Base-by-base conservation (phyloP, 2,113 vertebrate species). In the Paraplagusia blochii region DNA sequence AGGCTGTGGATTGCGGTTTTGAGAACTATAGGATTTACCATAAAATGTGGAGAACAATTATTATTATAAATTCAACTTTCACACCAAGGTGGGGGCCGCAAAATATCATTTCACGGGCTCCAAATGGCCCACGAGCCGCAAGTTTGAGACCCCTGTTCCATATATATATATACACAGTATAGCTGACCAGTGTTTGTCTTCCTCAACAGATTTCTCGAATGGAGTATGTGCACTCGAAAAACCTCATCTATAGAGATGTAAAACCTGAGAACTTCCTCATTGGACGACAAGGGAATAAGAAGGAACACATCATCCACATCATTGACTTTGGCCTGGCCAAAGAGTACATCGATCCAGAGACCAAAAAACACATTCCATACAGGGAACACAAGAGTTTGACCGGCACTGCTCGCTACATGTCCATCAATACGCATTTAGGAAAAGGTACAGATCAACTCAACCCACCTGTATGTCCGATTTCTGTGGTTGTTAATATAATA, bases 301-400 rank as follows among this genome's bases (percentile, higher is more conserved):
- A 97, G 82, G 95, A 99, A 57, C 94, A 96, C 65, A 90, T 97
- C 57, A 99, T 99, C 74, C 96, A 99, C 90, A 99, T 98, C 82
- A 99, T 99, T 79, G 97, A 99, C 91, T 99, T 99, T 92, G 97
- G 97, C 75, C 59, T 99, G 85, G 97, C 97, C 34, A 99, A 99
- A 92, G 97, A 99, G 69, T 99, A 98, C 85, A 94, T 99, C 44
- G 97, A 99, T 82, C 93, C 95, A 0, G 97, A 99, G 93, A 99
- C 97, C 89, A 98, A 99, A 95, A 99, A 98, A 92, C 97, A 99
- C 88, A 99, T 99, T 91, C 96, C 97, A 49, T 99, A 98, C 80
- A 90, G 96, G 87, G 97, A 99, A 74, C 96, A 99, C 85, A 99
- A 99, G 90, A 99, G 97, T 76, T 82, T 99, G 80, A 99, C 97